Conservation (phyloP, 1,140 invertebrate genomes). For the Aphis craccivora region DNA sequence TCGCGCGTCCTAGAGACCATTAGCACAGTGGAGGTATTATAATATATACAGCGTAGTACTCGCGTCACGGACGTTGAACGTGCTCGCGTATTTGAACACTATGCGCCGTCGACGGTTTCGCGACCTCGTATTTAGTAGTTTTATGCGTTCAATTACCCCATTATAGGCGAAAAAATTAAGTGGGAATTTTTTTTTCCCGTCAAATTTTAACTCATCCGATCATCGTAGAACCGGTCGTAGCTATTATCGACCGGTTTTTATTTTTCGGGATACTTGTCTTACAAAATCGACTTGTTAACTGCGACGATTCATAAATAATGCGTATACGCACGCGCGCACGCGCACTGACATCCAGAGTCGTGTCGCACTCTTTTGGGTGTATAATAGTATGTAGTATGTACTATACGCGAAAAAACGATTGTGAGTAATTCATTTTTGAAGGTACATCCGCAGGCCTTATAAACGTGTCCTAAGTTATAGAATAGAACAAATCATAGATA, state of each 20-base stretch:
- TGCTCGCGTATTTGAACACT: background rate
- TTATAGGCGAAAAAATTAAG: background rate
- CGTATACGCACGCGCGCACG: background rate
- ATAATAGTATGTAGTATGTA: too few relatives aligned
- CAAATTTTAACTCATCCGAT: background rate
- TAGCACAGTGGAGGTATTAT: background rate
- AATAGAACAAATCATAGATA: background rate
- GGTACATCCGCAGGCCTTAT: background rate
- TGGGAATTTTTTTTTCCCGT: background rate
- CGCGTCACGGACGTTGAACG: background rate
- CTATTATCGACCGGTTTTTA: background rate
- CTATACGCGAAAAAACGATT: background rate
- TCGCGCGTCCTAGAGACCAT: constrained; percentile 20
- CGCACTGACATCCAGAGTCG: background rate
- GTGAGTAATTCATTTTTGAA: background rate
- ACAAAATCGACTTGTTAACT: background rate
- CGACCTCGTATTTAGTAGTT: constrained; percentile 5
- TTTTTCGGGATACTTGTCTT: background rate
- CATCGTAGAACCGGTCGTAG: background rate
- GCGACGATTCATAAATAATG: background rate
- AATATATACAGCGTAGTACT: background rate
- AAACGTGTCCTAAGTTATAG: background rate
- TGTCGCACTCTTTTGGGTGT: background rate
- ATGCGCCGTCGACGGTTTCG: constrained; percentile 14
- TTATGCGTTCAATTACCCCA: constrained; percentile 16